Evolutionary conservation across 2,113 vertebrate species (phyloP).

Genomic region (Perca schrenkii): DNA sequence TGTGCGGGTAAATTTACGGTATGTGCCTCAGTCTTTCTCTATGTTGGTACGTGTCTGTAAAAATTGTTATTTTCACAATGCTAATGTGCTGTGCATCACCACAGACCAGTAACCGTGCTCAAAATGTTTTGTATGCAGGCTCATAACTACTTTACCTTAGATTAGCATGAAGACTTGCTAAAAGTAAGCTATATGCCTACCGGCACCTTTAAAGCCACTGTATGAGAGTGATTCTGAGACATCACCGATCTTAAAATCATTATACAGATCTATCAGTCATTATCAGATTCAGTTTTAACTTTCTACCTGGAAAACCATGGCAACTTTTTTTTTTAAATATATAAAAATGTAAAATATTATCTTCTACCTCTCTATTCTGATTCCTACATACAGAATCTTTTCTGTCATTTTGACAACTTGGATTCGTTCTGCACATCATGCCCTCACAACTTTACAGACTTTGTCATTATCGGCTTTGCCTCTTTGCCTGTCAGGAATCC

Average conservation of each 20-base stretch:
- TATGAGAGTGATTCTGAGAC: neutral
- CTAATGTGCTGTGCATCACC: neutral
- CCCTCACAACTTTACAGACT: conserved; percentile 47
- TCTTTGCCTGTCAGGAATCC: conserved; percentile 40
- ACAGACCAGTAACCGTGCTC: neutral
- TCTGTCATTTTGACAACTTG: conserved; percentile 60
- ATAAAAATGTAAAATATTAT: neutral
- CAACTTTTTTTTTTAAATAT: neutral
- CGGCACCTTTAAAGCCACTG: neutral
- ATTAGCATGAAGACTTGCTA: neutral
- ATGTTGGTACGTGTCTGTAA: neutral
- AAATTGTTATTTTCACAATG: neutral
- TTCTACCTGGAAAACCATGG: conserved; percentile 18
- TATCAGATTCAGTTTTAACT: neutral
- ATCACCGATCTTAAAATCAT: neutral
- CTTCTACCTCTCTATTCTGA: neutral
- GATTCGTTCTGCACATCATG: conserved; percentile 41
- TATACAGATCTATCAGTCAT: neutral
- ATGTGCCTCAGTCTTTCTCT: neutral
- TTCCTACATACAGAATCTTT: conserved; percentile 13
- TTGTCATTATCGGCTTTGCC: conserved; percentile 50
- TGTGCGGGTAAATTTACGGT: neutral
- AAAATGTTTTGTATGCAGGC: neutral
- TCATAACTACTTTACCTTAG: neutral
- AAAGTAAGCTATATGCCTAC: neutral